These are phyloP conservation scores for Mareca strepera DNA, from an alignment of 2,797 vertebrate genomes.

Conservation along the genomic window DNA sequence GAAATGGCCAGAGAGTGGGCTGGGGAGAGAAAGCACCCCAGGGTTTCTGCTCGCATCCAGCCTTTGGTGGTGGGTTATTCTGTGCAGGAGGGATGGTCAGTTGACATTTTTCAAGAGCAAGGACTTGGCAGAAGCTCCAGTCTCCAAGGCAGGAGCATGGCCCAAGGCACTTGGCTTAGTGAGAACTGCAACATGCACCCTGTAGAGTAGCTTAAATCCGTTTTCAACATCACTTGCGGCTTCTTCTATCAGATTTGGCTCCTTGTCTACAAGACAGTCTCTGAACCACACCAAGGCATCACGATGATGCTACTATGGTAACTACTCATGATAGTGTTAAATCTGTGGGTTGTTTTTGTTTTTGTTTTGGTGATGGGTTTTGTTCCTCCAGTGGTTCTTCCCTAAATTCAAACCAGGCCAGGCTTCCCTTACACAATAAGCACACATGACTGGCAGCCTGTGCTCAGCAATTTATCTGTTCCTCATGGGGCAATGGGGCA, in stretches of 20 bases:
- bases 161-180: fast-evolving
- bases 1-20: not conserved
- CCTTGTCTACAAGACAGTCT: not conserved
- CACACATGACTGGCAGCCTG: not conserved
- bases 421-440: not conserved
- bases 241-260: not conserved
- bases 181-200: not conserved
- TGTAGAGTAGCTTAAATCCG: not conserved
- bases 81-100: not conserved
- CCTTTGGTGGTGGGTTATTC: not conserved
- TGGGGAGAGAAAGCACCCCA: not conserved
- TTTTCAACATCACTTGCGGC: not conserved
- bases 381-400: not conserved
- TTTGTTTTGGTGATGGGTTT: not conserved
- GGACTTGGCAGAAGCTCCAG: not conserved
- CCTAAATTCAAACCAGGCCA: not conserved
- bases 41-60: not conserved
- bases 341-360: not conserved
- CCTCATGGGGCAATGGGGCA: not conserved
- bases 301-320: too few species aligned
- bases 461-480: not conserved
- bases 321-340: not conserved
- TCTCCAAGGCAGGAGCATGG: not conserved
- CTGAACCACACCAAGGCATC: not conserved
- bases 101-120: not conserved